Evolutionary conservation across 1,140 invertebrate genomes (phyloP).

Genomic region (Drosophila melanogaster): Release_6_plus_ISO1_MT NT_037436.4:9724501-9725000

Average conservation of each 20-base stretch:
- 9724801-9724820: constrained; percentile 65
- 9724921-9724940: constrained; percentile 76
- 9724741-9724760: constrained; percentile 59
- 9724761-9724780: constrained; percentile 67
- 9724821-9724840: constrained; percentile 74
- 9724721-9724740: constrained; percentile 71
- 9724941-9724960: constrained; percentile 23
- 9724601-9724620: constrained; percentile 89
- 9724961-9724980: constrained; percentile 24
- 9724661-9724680: constrained; percentile 57
- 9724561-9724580: constrained; percentile 86
- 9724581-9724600: constrained; percentile 86
- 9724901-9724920: constrained; percentile 80
- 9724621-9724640: constrained; percentile 88
- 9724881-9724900: constrained; percentile 75
- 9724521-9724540: constrained; percentile 85
- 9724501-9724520: constrained; percentile 86
- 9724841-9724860: constrained; percentile 74
- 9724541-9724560: constrained; percentile 85
- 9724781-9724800: constrained; percentile 75
- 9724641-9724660: constrained; percentile 86
- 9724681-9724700: constrained; percentile 76
- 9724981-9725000: constrained; percentile 69
- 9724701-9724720: constrained; percentile 83
- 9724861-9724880: constrained; percentile 66